phyloP scores from a whole-genome alignment of 2,797 vertebrate genomes.

The Hephaestus fuliginosus region DNA sequence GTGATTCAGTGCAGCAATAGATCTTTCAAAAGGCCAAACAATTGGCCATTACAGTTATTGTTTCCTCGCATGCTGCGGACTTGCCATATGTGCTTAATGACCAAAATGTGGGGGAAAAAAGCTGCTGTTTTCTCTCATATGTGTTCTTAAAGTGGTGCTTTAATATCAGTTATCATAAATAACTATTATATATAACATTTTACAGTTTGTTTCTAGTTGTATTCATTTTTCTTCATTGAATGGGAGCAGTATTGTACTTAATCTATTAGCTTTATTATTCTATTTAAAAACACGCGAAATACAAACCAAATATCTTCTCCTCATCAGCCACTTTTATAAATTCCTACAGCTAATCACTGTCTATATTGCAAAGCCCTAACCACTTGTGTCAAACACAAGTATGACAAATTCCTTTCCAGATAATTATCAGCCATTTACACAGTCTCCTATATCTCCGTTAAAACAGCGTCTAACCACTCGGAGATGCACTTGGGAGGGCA shows the following conservation, averaged over 20 bases:
- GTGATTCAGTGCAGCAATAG: constrained; percentile 73
- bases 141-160: constrained; percentile 17
- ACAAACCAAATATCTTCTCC: background rate
- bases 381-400: constrained; percentile 50
- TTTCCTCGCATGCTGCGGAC: constrained; percentile 54
- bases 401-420: constrained; percentile 42
- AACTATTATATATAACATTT: background rate
- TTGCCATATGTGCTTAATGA: constrained; percentile 10
- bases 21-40: constrained; percentile 72
- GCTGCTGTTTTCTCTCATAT: constrained; percentile 4
- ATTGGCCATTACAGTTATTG: constrained; percentile 77
- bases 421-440: constrained; percentile 57
- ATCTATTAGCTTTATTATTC: background rate
- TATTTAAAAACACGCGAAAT: background rate
- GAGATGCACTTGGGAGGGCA: constrained; percentile 58
- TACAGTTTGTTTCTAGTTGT: background rate
- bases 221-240: background rate
- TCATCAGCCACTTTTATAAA: background rate
- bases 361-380: constrained; percentile 6
- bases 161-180: background rate
- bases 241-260: background rate
- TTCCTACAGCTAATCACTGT: constrained; percentile 11
- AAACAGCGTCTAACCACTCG: constrained; percentile 55
- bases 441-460: constrained; percentile 56
- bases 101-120: constrained; percentile 4